phyloP scores from a whole-genome alignment of 1,140 invertebrate species.

The Tachypleus tridentatus region DNA sequence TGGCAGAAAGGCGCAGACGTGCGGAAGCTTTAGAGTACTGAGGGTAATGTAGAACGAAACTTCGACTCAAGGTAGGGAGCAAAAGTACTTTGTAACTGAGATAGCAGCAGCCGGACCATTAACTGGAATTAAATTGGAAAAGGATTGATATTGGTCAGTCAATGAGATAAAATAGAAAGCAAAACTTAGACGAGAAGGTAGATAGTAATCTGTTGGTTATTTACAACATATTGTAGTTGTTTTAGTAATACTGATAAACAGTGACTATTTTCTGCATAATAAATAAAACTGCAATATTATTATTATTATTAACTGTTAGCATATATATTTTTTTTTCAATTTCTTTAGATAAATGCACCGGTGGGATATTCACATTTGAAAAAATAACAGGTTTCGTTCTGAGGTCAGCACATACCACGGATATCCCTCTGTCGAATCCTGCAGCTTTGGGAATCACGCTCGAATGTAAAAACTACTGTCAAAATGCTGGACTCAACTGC shows the following conservation, averaged over 20 bases:
- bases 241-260: not conserved
- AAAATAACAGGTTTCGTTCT: slow-evolving; percentile 40
- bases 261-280: not conserved
- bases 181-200: no score
- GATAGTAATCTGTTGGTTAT: no score
- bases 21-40: no score
- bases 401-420: slow-evolving; percentile 34
- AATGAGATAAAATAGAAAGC: no score
- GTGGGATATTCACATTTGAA: slow-evolving; percentile 40
- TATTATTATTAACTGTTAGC: not conserved
- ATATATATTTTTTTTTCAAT: not conserved
- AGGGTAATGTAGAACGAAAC: no score
- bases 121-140: no score
- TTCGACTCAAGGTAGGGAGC: no score
- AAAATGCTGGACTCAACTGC: slow-evolving; percentile 36
- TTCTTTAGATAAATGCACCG: slow-evolving; percentile 30
- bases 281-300: not conserved
- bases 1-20: no score
- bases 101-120: no score
- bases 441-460: slow-evolving; percentile 35
- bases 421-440: slow-evolving; percentile 27
- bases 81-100: no score
- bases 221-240: no score
- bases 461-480: slow-evolving; percentile 31
- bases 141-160: no score